Evolutionary conservation across 2,888 invertebrate genomes (phyloP).

Genomic region (Rhabditoides inermis): DNA sequence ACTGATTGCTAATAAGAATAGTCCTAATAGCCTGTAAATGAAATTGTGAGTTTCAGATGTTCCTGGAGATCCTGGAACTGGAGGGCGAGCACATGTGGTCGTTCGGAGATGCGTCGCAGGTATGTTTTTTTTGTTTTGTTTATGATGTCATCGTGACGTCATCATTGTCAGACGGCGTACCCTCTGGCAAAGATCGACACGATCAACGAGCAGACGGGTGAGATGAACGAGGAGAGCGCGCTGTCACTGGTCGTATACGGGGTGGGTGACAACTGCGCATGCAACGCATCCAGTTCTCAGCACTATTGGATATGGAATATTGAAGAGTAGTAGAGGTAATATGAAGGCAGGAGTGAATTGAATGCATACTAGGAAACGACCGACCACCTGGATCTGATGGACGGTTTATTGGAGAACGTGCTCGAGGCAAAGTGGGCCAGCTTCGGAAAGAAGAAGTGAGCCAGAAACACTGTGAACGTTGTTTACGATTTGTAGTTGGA

Average conservation of each 20-base stretch:
- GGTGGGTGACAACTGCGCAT: slow-evolving; percentile 59
- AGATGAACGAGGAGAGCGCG: slow-evolving; percentile 88
- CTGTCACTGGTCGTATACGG: slow-evolving; percentile 92
- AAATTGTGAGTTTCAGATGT: no score
- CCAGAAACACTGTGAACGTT: no score
- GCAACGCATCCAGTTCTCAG: no score
- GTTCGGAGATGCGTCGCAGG: slow-evolving; percentile 67
- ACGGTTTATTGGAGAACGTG: slow-evolving; percentile 84
- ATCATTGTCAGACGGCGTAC: slow-evolving; percentile 70
- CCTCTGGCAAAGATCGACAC: slow-evolving; percentile 89
- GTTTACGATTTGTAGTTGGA: slow-evolving; percentile 36
- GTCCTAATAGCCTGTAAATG: no score
- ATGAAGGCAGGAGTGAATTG: no score
- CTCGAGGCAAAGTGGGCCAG: slow-evolving; percentile 94
- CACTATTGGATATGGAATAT: no score
- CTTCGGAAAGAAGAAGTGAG: slow-evolving; percentile 78
- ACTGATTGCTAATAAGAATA: no score
- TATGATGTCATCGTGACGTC: no score
- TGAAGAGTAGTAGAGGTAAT: no score
- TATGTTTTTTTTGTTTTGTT: slow-evolving; percentile 18
- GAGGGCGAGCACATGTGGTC: slow-evolving; percentile 96
- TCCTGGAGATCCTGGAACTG: slow-evolving; percentile 90
- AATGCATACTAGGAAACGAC: slow-evolving; percentile 71
- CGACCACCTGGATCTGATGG: slow-evolving; percentile 85
- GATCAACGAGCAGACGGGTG: slow-evolving; percentile 79